Evolutionary conservation across 2,797 vertebrate genomes (phyloP), one percentile per base, ranked within the genome.

Genomic region (Hypotaenidia philippensis): DNA sequence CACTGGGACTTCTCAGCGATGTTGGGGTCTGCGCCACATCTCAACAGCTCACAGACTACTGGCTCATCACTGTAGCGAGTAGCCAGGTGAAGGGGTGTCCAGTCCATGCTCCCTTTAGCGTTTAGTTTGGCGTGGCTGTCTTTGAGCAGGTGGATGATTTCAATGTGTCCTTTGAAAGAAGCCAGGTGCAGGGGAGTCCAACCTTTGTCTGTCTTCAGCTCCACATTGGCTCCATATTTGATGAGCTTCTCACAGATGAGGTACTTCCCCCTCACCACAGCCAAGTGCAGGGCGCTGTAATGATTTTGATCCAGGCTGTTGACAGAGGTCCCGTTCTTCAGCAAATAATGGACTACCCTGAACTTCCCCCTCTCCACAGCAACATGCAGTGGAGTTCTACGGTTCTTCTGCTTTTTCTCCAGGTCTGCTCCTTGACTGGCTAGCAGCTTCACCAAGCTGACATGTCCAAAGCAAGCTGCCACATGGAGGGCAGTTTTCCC

Each of bases 171-270:
- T 90, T 97, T 98, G 36, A 98, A 97, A 66, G 98, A 97, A 7
- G 98, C 98, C 91, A 99, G 96, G 95, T 99, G 99, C 89, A 99
- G 92, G 5, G 98, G 96, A 1, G 98, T 99, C 99, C 99, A 99
- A 19, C 98, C 98, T 92, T 99, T 98, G 14, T 96, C 92, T 4
- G 97, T 99, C 49, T 60, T 97, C 83, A 97, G 75, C 65, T 99
- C 89, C 4, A 98, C 96, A 13, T 93, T 87, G 40, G 98, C 98
- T 6, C 98, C 93, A 0, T 98, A 96, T 15, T 96, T 97, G 80
- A 99, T 83, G 74, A 99, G 97, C 27, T 98, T 98, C 94, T 98
- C 98, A 50, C 99, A 99, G 95, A 99, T 98, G 40, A 99, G 98
- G 1, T 97, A 97, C 70, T 99, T 98, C 4, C 98, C 98, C 74